These are phyloP conservation scores for Ephestia elutella DNA, from an alignment of 1,140 invertebrate species.

Conservation along the genomic window DNA sequence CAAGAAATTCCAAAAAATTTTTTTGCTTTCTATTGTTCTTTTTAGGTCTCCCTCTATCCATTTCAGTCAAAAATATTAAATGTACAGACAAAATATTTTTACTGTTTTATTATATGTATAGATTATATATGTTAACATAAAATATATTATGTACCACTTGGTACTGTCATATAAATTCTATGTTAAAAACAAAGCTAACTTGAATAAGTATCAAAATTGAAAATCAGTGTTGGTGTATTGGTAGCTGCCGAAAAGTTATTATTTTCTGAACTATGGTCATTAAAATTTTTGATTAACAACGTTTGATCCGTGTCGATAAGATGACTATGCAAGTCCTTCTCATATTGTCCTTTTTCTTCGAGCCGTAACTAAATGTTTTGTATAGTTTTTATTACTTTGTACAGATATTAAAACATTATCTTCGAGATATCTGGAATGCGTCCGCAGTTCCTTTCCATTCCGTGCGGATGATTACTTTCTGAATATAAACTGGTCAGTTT, in stretches of 20 bases:
- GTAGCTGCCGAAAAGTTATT: slow-evolving; percentile 67
- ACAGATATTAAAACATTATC: slow-evolving; percentile 62
- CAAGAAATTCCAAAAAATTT: too few species aligned
- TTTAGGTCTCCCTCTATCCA: too few species aligned
- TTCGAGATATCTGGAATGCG: slow-evolving; percentile 40
- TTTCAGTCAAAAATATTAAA: too few species aligned
- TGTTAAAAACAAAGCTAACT: neutral
- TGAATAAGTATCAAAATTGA: slow-evolving; percentile 42
- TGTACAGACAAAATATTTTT: too few species aligned
- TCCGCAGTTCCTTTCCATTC: slow-evolving; percentile 26
- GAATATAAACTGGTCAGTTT: slow-evolving; percentile 11
- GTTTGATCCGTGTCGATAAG: slow-evolving; percentile 68
- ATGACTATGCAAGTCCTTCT: slow-evolving; percentile 57
- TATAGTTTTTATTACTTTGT: slow-evolving; percentile 56
- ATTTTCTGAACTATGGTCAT: slow-evolving; percentile 73
- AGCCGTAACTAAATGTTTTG: slow-evolving; percentile 64
- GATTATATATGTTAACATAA: too few species aligned
- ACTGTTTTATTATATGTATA: too few species aligned
- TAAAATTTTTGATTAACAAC: slow-evolving; percentile 74
- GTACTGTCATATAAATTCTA: too few species aligned
- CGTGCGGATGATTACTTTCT: slow-evolving; percentile 23
- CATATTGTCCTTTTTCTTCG: slow-evolving; percentile 54
- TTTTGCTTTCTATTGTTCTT: too few species aligned
- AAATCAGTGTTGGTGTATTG: slow-evolving; percentile 32
- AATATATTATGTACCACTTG: too few species aligned